These are phyloP conservation scores for Plutomurus gul DNA, from an alignment of 1,140 invertebrate species.

Conservation along the genomic window DNA sequence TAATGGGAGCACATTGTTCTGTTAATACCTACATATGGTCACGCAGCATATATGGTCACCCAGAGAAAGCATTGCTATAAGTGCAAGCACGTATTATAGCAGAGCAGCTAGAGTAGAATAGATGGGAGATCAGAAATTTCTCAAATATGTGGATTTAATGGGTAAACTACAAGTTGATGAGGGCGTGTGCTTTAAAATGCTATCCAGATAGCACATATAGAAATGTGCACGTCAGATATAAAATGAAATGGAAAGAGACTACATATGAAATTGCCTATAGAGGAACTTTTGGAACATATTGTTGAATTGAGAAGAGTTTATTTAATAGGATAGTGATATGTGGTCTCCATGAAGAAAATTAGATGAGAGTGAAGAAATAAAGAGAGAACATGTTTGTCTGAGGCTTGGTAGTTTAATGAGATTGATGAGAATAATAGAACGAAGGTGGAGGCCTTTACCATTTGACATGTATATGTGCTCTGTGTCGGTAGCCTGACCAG, in stretches of 20 bases:
- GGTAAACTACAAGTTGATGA: constrained; percentile 18
- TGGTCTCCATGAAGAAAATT: constrained; percentile 2
- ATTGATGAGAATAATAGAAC: constrained; percentile 30
- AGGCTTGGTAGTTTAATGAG: constrained; percentile 30
- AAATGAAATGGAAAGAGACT: neutral
- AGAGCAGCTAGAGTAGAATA: too few relatives aligned
- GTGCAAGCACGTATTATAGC: too few relatives aligned
- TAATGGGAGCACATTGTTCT: too few relatives aligned
- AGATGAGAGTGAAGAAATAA: constrained; percentile 22
- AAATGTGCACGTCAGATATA: too few relatives aligned
- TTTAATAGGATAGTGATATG: constrained; percentile 14
- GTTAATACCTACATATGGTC: too few relatives aligned
- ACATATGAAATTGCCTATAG: neutral
- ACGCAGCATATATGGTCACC: too few relatives aligned
- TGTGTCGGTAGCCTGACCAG: constrained; percentile 17
- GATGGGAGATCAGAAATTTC: neutral
- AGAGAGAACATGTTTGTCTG: constrained; percentile 26
- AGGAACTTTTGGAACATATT: neutral
- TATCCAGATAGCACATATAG: neutral
- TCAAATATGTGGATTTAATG: constrained; percentile 25
- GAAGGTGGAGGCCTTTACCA: constrained; percentile 24
- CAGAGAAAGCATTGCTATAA: too few relatives aligned
- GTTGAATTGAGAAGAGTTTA: neutral
- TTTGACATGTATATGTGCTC: constrained; percentile 35
- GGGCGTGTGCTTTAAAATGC: constrained; percentile 4